These are phyloP conservation scores for Drosophila birchii DNA, from an alignment of 2,888 invertebrate genomes.

Conservation along the genomic window DNA sequence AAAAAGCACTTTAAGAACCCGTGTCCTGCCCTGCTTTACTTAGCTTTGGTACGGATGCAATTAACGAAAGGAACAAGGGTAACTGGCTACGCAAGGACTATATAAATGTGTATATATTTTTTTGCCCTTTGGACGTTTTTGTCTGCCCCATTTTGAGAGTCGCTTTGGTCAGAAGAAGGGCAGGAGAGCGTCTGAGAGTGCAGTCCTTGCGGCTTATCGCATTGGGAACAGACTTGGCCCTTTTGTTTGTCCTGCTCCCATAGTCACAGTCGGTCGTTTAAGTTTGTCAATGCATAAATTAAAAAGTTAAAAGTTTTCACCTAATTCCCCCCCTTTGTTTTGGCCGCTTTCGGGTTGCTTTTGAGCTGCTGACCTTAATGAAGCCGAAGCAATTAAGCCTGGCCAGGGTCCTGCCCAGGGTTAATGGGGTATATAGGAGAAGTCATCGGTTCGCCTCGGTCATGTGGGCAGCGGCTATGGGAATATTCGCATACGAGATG, in stretches of 20 bases:
- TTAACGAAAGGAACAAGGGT: conserved; percentile 31
- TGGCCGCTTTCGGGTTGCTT: conserved; percentile 21
- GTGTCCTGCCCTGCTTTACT: conserved; percentile 10
- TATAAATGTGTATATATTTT: conserved; percentile 14
- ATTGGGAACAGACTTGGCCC: conserved; percentile 56
- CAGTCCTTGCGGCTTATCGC: conserved; percentile 66
- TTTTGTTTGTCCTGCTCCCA: conserved; percentile 45
- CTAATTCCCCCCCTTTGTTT: conserved; percentile 39
- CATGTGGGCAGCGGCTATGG: conserved; percentile 24
- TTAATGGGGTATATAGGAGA: conserved; percentile 50
- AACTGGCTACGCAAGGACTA: conserved; percentile 27
- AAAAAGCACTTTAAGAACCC: conserved; percentile 26
- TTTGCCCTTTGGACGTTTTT: conserved; percentile 52
- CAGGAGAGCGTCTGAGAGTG: conserved; percentile 32
- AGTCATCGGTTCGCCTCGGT: conserved; percentile 4
- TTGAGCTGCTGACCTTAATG: conserved; percentile 60
- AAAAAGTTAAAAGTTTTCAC: conserved; percentile 63
- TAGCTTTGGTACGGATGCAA: conserved; percentile 35
- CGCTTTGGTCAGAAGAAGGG: not conserved
- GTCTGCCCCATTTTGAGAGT: conserved; percentile 49
- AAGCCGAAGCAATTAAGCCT: conserved; percentile 71
- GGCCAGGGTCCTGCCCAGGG: conserved; percentile 31
- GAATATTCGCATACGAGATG: conserved; percentile 32
- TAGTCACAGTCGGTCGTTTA: conserved; percentile 41
- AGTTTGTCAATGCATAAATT: conserved; percentile 80